These are phyloP conservation scores for Aptenodytes forsteri DNA, from an alignment of 2,113 vertebrate genomes.

Conservation along the genomic window DNA sequence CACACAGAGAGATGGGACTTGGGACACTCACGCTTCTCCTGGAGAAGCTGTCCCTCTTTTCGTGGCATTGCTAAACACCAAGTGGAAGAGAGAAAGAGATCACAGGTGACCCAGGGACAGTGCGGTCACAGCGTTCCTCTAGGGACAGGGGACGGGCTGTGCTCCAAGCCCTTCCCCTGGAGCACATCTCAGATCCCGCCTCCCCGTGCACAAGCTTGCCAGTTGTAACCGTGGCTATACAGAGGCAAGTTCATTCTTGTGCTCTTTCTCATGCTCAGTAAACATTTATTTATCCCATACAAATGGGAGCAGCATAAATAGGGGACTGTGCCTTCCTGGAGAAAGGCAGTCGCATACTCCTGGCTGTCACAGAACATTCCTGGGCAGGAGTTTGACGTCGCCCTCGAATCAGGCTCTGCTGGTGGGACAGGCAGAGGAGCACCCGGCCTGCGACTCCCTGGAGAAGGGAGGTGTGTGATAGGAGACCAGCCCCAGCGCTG, in stretches of 20 bases:
- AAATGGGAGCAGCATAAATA: not conserved
- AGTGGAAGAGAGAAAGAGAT: not conserved
- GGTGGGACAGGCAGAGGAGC: not conserved
- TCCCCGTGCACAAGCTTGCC: accelerated
- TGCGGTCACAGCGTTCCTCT: not conserved
- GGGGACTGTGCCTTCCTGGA: not conserved
- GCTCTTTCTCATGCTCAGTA: not conserved
- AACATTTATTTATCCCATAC: not conserved
- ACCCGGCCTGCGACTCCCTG: accelerated
- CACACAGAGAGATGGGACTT: accelerated
- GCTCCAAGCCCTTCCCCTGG: not conserved
- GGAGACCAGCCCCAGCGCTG: accelerated
- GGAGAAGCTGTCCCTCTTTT: not conserved
- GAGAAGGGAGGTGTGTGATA: not conserved
- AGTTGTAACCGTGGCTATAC: accelerated
- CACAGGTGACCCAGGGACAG: not conserved
- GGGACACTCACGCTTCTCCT: not conserved
- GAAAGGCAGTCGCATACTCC: accelerated
- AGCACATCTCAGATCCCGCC: accelerated
- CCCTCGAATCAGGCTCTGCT: not conserved
- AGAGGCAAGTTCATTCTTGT: not conserved
- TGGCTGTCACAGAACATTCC: accelerated
- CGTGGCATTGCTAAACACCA: not conserved
- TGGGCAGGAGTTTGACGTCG: accelerated
- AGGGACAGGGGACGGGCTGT: not conserved